Conservation (phyloP, 2,797 vertebrate genomes). For the Dallia pectoralis region DNA sequence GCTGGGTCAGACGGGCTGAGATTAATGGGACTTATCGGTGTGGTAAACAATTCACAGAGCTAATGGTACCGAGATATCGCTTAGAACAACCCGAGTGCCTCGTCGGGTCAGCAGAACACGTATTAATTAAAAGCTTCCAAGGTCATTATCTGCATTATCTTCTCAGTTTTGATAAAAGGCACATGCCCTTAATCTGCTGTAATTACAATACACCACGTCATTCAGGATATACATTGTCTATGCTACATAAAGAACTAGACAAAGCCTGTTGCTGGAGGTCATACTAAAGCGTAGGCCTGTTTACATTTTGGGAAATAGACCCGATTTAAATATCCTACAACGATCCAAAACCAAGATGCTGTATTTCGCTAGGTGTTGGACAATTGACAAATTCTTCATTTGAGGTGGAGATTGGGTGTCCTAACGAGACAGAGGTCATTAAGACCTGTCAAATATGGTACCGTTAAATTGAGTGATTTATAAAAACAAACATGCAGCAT, state of each 20-base stretch:
- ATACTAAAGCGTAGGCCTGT: no score
- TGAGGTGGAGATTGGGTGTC: no score
- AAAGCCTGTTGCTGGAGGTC: not conserved
- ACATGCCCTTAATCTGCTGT: not conserved
- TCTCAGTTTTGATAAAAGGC: not conserved
- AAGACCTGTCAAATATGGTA: no score
- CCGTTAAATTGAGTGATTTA: no score
- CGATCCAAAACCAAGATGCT: no score
- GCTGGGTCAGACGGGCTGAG: slow-evolving; percentile 5
- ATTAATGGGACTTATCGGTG: slow-evolving; percentile 30
- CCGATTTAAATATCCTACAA: no score
- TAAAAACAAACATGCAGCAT: no score
- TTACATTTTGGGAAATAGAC: no score
- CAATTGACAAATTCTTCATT: no score
- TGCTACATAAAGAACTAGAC: not conserved
- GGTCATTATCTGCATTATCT: slow-evolving; percentile 29
- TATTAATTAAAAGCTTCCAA: slow-evolving; percentile 43
- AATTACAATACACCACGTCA: not conserved
- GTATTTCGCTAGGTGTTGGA: no score
- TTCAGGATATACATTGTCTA: not conserved
- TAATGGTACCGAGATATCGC: slow-evolving; percentile 11
- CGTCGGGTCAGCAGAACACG: slow-evolving; percentile 37
- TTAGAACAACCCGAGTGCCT: slow-evolving; percentile 10
- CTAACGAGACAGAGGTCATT: no score
- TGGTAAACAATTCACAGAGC: slow-evolving; percentile 30